Conservation (phyloP, 2,888 invertebrate genomes). For the Drosophila emarginata region DNA sequence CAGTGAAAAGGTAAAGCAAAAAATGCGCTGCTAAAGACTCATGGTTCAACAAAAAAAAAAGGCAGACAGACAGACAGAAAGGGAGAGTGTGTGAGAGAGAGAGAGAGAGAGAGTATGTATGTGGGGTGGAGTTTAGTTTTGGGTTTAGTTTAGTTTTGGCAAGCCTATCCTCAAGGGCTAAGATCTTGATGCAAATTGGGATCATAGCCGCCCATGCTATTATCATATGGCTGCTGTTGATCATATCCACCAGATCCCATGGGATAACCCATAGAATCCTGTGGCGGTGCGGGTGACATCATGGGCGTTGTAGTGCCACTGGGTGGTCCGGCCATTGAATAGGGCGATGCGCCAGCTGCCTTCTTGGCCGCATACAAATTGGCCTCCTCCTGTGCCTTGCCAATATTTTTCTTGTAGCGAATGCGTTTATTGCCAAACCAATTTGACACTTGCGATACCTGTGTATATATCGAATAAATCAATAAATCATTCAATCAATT, state of each 20-base stretch:
- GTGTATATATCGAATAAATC: not conserved
- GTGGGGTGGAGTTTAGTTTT: constrained; percentile 22
- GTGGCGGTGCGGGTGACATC: constrained; percentile 96
- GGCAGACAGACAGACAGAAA: not conserved
- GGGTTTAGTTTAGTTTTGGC: constrained; percentile 44
- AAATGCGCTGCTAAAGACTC: not conserved
- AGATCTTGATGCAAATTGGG: constrained; percentile 93
- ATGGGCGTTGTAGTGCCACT: constrained; percentile 96
- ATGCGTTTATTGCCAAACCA: constrained; percentile 99
- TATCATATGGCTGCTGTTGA: constrained; percentile 93
- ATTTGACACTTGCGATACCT: constrained; percentile 93
- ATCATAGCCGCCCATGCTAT: constrained; percentile 95
- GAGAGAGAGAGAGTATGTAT: not conserved
- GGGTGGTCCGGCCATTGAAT: constrained; percentile 93
- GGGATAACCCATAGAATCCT: constrained; percentile 96
- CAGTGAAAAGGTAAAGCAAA: not conserved
- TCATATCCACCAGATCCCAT: constrained; percentile 96
- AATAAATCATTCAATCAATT: not conserved
- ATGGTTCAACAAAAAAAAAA: not conserved
- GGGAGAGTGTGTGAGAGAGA: not conserved
- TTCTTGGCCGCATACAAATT: constrained; percentile 99
- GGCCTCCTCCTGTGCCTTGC: constrained; percentile 99
- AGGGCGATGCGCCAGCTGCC: constrained; percentile 95
- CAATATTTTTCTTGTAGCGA: constrained; percentile 99
- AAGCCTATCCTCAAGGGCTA: constrained; percentile 84